Evolutionary conservation across 2,797 vertebrate genomes (phyloP).

Genomic region (Neoniphon sammara): DNA sequence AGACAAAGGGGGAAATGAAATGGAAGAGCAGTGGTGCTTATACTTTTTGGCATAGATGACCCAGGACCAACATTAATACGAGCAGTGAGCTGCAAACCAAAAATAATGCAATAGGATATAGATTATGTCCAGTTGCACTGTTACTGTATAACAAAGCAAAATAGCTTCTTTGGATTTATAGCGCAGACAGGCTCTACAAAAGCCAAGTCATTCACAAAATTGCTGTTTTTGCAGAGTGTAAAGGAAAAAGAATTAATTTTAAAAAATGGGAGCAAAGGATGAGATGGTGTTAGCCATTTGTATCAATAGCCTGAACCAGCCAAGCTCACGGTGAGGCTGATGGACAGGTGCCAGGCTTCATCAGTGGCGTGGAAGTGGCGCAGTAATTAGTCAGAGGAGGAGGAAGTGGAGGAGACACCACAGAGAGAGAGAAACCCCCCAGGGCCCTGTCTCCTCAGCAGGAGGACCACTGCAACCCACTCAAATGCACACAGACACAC

Average conservation of each 20-base stretch:
- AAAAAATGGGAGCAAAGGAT: background rate
- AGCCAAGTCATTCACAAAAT: background rate
- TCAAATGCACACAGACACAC: conserved; percentile 38
- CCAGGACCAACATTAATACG: conserved; percentile 44
- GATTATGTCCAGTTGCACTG: conserved; percentile 61
- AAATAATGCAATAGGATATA: conserved; percentile 65
- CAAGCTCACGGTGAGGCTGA: conserved; percentile 63
- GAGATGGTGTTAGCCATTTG: conserved; percentile 25
- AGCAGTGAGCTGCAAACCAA: conserved; percentile 51
- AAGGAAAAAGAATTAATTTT: background rate
- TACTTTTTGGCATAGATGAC: conserved; percentile 53
- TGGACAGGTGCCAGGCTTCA: conserved; percentile 80
- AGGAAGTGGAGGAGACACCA: conserved; percentile 68
- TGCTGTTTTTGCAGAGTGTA: too few species aligned
- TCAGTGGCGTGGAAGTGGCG: conserved; percentile 75
- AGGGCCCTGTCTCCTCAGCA: conserved; percentile 67
- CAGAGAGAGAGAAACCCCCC: conserved; percentile 55
- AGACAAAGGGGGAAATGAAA: conserved; percentile 53
- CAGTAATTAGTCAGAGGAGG: conserved; percentile 82
- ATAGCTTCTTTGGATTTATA: conserved; percentile 18
- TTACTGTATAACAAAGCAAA: conserved; percentile 55
- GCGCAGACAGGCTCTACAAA: background rate
- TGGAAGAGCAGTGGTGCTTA: conserved; percentile 49
- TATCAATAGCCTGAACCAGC: conserved; percentile 46
- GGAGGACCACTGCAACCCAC: conserved; percentile 56